These are phyloP conservation scores for Monoplex corrugatus DNA, from an alignment of 2,888 invertebrate genomes.

Conservation along the genomic window DNA sequence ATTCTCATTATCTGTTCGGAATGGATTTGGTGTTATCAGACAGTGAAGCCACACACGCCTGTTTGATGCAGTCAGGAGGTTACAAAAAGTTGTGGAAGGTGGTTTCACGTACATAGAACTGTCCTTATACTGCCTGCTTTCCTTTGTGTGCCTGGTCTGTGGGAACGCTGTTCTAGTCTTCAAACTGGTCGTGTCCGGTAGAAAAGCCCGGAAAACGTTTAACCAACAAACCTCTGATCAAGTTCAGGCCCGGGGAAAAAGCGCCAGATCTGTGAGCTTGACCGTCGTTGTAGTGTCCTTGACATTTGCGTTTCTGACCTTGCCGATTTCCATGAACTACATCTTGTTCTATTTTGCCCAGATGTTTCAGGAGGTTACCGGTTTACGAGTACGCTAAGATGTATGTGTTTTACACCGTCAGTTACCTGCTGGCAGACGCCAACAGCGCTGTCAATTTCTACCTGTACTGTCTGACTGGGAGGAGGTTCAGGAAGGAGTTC, in stretches of 20 bases:
- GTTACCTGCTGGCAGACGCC: too few relatives aligned
- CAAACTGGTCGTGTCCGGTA: not conserved
- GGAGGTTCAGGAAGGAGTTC: too few relatives aligned
- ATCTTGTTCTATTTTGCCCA: not conserved
- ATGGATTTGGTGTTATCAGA: not conserved
- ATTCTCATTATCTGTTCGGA: not conserved
- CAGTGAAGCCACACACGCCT: not conserved
- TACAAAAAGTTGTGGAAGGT: not conserved
- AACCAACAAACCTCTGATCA: not conserved
- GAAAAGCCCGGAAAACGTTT: not conserved
- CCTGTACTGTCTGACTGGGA: too few relatives aligned
- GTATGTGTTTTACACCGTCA: too few relatives aligned
- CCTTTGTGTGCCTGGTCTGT: not conserved
- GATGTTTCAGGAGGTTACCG: not conserved
- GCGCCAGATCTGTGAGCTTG: not conserved
- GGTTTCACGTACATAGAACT: not conserved
- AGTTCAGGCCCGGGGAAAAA: not conserved
- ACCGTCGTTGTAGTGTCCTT: not conserved
- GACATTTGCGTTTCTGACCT: not conserved
- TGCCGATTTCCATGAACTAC: not conserved
- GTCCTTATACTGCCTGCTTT: not conserved
- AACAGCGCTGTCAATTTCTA: too few relatives aligned
- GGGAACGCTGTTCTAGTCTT: not conserved
- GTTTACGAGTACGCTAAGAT: too few relatives aligned
- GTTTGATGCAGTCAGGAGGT: not conserved